Evolutionary conservation across 2,888 invertebrate species (phyloP).

Genomic region (Mythimna impura): DNA sequence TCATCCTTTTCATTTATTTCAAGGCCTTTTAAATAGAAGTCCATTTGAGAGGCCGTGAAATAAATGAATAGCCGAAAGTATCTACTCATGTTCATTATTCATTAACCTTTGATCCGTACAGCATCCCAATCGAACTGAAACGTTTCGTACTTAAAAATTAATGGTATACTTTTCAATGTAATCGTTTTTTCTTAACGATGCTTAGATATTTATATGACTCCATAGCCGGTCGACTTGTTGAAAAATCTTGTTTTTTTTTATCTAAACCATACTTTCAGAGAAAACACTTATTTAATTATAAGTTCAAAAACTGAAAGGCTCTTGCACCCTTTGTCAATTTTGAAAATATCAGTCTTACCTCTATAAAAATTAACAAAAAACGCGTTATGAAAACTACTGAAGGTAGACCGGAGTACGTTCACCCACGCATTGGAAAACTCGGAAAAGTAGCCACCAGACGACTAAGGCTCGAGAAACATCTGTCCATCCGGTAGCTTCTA

Average conservation of each 20-base stretch:
- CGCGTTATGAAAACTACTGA: constrained; percentile 44
- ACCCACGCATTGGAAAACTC: constrained; percentile 70
- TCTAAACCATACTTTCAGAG: neutral
- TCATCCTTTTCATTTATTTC: neutral
- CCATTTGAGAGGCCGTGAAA: too few relatives aligned
- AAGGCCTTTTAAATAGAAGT: neutral
- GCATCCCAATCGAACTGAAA: neutral
- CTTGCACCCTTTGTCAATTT: too few relatives aligned
- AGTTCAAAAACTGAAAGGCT: neutral
- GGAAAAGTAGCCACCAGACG: constrained; percentile 67
- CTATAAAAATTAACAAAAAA: neutral
- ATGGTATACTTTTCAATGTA: neutral
- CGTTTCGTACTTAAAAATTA: neutral
- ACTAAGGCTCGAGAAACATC: constrained; percentile 61
- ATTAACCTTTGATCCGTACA: neutral
- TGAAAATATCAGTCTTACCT: too few relatives aligned
- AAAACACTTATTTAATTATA: neutral
- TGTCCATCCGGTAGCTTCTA: constrained; percentile 73
- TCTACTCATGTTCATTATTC: neutral
- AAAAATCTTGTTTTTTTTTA: neutral
- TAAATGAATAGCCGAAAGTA: too few relatives aligned
- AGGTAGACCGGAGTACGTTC: constrained; percentile 40
- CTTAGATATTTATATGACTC: too few relatives aligned
- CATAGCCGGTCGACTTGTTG: neutral
- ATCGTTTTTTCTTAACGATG: neutral